Evolutionary conservation across 2,797 vertebrate genomes (phyloP).

Genomic region (Pangasius macronema): DNA sequence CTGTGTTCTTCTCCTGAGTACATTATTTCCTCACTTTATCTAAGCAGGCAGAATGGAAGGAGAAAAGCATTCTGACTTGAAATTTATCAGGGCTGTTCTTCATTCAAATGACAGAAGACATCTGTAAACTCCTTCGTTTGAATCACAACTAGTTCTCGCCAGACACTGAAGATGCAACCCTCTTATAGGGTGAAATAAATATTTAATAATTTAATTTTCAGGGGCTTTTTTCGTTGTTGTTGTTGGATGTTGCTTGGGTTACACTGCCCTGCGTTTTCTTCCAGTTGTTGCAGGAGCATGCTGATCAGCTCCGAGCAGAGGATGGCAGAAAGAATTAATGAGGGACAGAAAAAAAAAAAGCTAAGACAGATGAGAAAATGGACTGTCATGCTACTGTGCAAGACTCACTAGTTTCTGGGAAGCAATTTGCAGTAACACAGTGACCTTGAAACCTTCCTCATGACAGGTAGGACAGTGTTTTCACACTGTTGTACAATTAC

Average conservation of each 20-base stretch:
- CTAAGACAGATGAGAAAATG: slow-evolving; percentile 21
- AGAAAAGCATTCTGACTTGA: not conserved
- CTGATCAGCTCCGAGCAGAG: not conserved
- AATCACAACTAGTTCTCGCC: slow-evolving; percentile 4
- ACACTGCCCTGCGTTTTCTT: slow-evolving; percentile 23
- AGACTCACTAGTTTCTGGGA: not conserved
- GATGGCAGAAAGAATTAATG: slow-evolving; percentile 6
- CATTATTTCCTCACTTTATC: not conserved
- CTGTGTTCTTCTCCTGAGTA: not conserved
- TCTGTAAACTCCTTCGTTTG: slow-evolving; percentile 23
- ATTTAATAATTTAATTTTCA: slow-evolving; percentile 46
- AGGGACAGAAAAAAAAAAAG: not conserved
- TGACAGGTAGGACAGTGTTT: not conserved
- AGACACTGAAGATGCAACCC: slow-evolving; percentile 22
- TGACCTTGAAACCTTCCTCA: not conserved
- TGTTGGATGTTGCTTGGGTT: slow-evolving; percentile 33
- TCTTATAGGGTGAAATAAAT: slow-evolving; percentile 40
- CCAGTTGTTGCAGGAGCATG: not conserved
- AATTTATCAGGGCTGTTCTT: slow-evolving; percentile 13
- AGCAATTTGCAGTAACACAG: not conserved
- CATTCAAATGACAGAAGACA: slow-evolving; percentile 29
- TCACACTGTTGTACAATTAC: not conserved
- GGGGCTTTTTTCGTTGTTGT: not conserved
- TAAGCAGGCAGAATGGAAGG: not conserved
- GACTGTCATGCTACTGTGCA: not conserved